Evolutionary conservation across 2,113 vertebrate genomes (phyloP).

Genomic region (Taxidea taxus): DNA sequence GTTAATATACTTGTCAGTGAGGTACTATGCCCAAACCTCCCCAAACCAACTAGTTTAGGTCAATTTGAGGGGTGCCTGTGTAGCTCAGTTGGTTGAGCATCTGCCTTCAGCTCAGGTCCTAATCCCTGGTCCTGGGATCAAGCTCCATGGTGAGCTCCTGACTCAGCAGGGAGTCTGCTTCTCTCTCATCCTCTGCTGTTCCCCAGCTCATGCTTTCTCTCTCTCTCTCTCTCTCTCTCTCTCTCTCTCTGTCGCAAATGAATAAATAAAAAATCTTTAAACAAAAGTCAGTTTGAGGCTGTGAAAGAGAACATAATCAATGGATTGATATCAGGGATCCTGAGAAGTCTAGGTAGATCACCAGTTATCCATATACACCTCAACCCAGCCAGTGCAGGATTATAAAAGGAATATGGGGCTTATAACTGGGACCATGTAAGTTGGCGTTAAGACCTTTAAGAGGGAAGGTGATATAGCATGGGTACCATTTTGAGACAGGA

Average conservation of each 20-base stretch:
- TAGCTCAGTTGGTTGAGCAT: not conserved
- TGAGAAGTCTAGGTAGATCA: not conserved
- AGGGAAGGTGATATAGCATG: not conserved
- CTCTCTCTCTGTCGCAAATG: not conserved
- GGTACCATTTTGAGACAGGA: not conserved
- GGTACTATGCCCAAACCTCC: not conserved
- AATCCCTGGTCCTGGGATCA: not conserved
- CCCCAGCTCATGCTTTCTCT: not conserved
- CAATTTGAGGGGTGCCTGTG: not conserved
- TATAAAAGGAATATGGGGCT: not conserved
- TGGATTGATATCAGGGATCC: not conserved
- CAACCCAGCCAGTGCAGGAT: not conserved
- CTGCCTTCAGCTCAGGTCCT: not conserved
- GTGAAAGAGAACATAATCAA: not conserved
- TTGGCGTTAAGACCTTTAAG: not conserved
- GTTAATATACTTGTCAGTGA: not conserved
- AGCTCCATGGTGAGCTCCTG: too few relatives aligned
- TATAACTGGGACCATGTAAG: not conserved
- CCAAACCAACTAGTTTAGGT: not conserved
- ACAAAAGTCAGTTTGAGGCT: not conserved
- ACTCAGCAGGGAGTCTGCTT: not conserved
- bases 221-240: too few relatives aligned
- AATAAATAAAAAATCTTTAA: not conserved
- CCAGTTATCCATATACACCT: not conserved
- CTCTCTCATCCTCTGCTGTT: not conserved